Conservation (phyloP, 2,113 vertebrate species). For the Parus major region DNA sequence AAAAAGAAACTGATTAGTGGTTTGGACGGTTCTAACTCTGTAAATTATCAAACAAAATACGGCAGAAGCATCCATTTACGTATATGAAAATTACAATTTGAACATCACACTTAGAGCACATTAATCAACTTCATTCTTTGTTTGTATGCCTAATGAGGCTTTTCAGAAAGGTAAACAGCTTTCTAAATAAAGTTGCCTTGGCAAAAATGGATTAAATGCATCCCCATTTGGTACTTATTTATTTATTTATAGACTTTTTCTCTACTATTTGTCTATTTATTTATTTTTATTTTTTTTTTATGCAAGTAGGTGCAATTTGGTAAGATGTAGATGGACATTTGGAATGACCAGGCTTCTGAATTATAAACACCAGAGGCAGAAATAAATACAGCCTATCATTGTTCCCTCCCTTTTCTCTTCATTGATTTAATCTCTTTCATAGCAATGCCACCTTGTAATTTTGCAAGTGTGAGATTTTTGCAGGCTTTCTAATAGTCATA, state of each 20-base stretch:
- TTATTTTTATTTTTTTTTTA: neutral
- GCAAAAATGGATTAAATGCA: conserved; percentile 71
- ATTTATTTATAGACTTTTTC: neutral
- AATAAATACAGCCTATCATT: conserved; percentile 11
- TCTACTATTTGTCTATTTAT: neutral
- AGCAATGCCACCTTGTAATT: neutral
- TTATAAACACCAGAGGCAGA: neutral
- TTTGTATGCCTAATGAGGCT: conserved; percentile 82
- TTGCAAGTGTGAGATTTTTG: neutral
- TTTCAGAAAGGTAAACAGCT: conserved; percentile 79
- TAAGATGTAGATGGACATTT: conserved; percentile 39
- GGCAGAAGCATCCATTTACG: conserved; percentile 78
- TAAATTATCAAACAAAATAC: conserved; percentile 84
- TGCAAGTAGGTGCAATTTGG: neutral
- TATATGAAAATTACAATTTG: conserved; percentile 82
- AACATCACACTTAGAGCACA: conserved; percentile 79
- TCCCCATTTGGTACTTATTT: neutral
- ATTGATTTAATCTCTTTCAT: conserved; percentile 53
- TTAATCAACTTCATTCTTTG: conserved; percentile 86
- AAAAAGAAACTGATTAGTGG: conserved; percentile 84
- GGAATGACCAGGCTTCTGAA: neutral
- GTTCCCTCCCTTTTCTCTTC: neutral
- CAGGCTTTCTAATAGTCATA: neutral
- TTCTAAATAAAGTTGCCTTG: conserved; percentile 80
- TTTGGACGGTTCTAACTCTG: conserved; percentile 78